Base-by-base conservation (phyloP, 2,888 invertebrate species). In the Drosophila suboccidentalis region DNA sequence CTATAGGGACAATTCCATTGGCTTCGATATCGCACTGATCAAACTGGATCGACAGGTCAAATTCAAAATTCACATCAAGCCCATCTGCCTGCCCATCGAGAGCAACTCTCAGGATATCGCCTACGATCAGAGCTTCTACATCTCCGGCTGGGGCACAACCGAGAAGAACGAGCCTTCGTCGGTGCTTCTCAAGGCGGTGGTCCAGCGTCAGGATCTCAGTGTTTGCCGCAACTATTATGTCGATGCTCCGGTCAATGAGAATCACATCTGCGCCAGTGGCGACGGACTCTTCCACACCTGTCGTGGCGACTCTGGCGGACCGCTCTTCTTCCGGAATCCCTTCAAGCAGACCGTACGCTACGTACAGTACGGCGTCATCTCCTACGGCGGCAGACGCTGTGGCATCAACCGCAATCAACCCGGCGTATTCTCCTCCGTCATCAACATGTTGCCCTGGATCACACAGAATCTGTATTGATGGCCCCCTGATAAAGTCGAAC, bases 1-100 rank as follows among this genome's bases (percentile, higher is more conserved):
- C 4, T 95, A 94, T 75, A 93, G 67, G 5, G 68, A 71, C 2
- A 60, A 75, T 0, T 82, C 80, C 29, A 87, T 93, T 17, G 90
- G 91, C 13, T 92, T 95, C 75, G 96, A 96, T 76, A 94, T 96
- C 51, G 95, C 94, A 1, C 87, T 96, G 5, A 89, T 95, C 57
- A 93, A 95, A 77, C 57, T 92, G 3, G 66, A 88, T 34, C 78
- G 80, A 0, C 22, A 75, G 10, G 91, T 90, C 0, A 50, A 57
- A 82, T 51, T 71, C 46, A 43, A 70, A 78, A 71, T 8, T 5
- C 91, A 91, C 61, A 91, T 92, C 11, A 84, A 80, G 34, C 89
- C 92, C 10, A 70, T 92, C 17, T 92, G 92, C 26, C 71, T 92
- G 61, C 92, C 92, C 2, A 89, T 92, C 26, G 84, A 87, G 1